Base-by-base conservation (phyloP, 2,797 vertebrate species). In the Numenius phaeopus region DNA sequence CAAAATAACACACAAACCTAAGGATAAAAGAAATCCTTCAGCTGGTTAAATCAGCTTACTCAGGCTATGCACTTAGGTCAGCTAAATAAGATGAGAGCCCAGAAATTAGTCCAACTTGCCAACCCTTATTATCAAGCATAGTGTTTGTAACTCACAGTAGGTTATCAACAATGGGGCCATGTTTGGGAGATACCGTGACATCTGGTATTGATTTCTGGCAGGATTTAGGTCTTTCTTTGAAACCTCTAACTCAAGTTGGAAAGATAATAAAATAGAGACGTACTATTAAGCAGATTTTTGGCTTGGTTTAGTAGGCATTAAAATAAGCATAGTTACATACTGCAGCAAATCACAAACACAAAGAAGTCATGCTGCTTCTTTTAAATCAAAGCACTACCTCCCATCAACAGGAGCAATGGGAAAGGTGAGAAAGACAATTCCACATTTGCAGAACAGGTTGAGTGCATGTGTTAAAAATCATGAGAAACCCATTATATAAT, bases 201-300 rank as follows among this genome's bases (percentile, higher is more conserved):
- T 73, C 67, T 80, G 52, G 19, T 86, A 95, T 85, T 87, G 89
- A 96, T 92, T 94, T 85, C 92, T 89, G 89, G 65, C 67, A 94
- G 37, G 32, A 86, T 83, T 78, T 69, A 46, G 40, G 52, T 85
- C 65, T 80, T 91, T 87, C 85, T 85, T 52, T 78, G 59, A 94
- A 95, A 75, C 26, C 37, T 85, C 49, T 49, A 10, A 39, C 64
- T 89, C 67, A 89, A 71, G 64, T 7, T 54, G 37, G 26, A 75
- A 96, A 91, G 89, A 85, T 52, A 87, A 85, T 78, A 67, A 83
- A 79, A 77, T 62, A 26, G 18, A 80, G 62, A 46, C 1, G 2
- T 42, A 66, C 30, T 27, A 59, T 29, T 32, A 62, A 62, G 47
- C 21, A 64, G 46, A 27, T 20, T 42, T 50, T 30, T 50, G 52